These are phyloP conservation scores for Xenus cinereus DNA, from an alignment of 2,113 vertebrate genomes.

Conservation along the genomic window DNA sequence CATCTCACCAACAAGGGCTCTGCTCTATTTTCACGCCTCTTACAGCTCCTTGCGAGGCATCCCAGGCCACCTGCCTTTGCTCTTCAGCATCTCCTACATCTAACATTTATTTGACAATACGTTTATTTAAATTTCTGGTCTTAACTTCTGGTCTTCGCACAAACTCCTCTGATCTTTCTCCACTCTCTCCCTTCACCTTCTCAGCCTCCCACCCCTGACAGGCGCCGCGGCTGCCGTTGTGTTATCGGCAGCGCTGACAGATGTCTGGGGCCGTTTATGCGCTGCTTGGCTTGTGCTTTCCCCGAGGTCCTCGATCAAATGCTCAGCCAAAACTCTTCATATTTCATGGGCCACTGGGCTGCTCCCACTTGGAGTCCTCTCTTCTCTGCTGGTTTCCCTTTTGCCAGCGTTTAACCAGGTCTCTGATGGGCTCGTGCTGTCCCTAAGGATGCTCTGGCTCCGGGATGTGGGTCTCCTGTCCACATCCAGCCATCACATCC, in stretches of 20 bases:
- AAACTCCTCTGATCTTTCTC: background rate
- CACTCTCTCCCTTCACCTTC: fast-evolving
- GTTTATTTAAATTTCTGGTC: background rate
- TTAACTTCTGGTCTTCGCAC: background rate
- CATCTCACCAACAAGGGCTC: fast-evolving
- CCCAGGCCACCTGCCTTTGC: background rate
- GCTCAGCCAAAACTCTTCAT: background rate
- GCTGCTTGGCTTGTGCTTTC: background rate
- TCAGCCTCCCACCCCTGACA: background rate
- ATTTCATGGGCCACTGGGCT: background rate
- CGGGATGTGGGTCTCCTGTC: background rate
- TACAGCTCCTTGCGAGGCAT: background rate
- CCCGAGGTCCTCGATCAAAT: background rate
- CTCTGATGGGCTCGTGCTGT: fast-evolving
- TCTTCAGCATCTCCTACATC: background rate
- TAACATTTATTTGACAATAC: background rate
- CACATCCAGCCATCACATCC: too few relatives aligned
- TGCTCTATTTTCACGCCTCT: fast-evolving
- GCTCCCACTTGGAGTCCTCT: background rate
- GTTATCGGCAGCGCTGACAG: background rate
- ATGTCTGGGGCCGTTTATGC: background rate
- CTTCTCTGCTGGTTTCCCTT: background rate
- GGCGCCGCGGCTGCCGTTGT: background rate
- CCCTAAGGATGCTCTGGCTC: background rate
- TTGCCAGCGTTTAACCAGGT: fast-evolving